Evolutionary conservation across 2,113 vertebrate genomes (phyloP), one percentile per base, ranked within the genome.

Genomic region (Megalops atlanticus): DNA sequence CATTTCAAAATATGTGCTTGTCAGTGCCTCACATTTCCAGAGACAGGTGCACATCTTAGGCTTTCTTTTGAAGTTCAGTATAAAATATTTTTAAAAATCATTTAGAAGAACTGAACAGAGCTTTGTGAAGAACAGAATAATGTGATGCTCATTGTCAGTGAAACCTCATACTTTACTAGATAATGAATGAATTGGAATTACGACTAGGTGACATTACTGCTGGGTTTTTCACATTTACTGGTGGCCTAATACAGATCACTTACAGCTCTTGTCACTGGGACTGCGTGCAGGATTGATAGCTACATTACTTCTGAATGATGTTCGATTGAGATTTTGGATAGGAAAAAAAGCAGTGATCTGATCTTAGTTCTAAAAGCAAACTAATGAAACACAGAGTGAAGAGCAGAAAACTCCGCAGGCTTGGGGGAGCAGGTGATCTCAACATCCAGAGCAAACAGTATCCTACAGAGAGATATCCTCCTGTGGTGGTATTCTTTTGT

Each of bases 381-480:
- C 49, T n/a, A n/a, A n/a, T n/a, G n/a, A n/a, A n/a, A n/a, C n/a
- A n/a, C n/a, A n/a, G n/a, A n/a, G n/a, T n/a, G n/a, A n/a, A n/a
- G n/a, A n/a, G n/a, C n/a, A n/a, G n/a, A n/a, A n/a, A n/a, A n/a
- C n/a, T n/a, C n/a, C 31, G 31, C 4, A 64, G 58, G 1, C n/a
- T n/a, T 8, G 58, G n/a, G 58, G 58, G 8, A 58, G 21, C 58
- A 64, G 58, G 49, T 3, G 27, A 64, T 27, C 31, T 64, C n/a
- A 31, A 4, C 64, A 41, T 40, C n/a, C 31, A 7, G 76, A 8
- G 4, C 76, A 2, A 41, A 80, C 41, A 81, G 75, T 38, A 64
- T 79, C 77, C 43, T 69, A 52, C 38, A 80, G 64, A 81, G 64
- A 36, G 43, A 69, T 84, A 43, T 73, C 76, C 74, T 79, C 78